These are phyloP conservation scores for Ectobius pallidus DNA, from an alignment of 2,888 invertebrate genomes.

Conservation along the genomic window DNA sequence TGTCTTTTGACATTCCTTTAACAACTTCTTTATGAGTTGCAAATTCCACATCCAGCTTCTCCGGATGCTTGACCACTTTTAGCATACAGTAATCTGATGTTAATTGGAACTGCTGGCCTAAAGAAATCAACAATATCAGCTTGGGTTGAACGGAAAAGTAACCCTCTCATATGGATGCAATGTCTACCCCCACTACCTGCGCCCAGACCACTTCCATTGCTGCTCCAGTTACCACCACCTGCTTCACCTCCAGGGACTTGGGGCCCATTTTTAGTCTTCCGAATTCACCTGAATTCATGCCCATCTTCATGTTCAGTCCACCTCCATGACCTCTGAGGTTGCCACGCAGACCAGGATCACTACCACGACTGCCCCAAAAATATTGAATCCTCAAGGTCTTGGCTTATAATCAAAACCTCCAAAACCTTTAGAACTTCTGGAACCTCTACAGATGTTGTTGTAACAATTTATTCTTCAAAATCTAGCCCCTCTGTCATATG, in stretches of 20 bases:
- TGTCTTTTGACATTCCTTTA: conserved; percentile 77
- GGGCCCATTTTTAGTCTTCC: conserved; percentile 31
- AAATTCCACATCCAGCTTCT: conserved; percentile 95
- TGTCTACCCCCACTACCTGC: conserved; percentile 60
- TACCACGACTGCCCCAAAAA: conserved; percentile 52
- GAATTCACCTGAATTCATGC: conserved; percentile 36
- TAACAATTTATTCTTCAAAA: conserved; percentile 63
- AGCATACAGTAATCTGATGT: conserved; percentile 84
- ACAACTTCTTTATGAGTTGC: conserved; percentile 89
- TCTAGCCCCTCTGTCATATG: conserved; percentile 66
- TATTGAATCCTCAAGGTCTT: conserved; percentile 40
- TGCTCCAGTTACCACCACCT: conserved; percentile 48
- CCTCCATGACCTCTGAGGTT: conserved; percentile 46
- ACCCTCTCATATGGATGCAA: conserved; percentile 78
- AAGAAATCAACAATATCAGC: conserved; percentile 90
- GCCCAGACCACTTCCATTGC: conserved; percentile 49
- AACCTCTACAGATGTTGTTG: conserved; percentile 45
- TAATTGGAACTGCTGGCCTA: conserved; percentile 83
- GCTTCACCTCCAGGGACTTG: conserved; percentile 49
- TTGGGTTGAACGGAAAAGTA: conserved; percentile 86
- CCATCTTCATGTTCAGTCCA: conserved; percentile 36
- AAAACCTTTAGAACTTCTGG: conserved; percentile 49
- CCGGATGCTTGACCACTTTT: conserved; percentile 90
- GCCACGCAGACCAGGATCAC: conserved; percentile 47
- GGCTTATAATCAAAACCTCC: conserved; percentile 50